Conservation (phyloP, 2,888 invertebrate genomes). For the Oxytorus armatus region DNA sequence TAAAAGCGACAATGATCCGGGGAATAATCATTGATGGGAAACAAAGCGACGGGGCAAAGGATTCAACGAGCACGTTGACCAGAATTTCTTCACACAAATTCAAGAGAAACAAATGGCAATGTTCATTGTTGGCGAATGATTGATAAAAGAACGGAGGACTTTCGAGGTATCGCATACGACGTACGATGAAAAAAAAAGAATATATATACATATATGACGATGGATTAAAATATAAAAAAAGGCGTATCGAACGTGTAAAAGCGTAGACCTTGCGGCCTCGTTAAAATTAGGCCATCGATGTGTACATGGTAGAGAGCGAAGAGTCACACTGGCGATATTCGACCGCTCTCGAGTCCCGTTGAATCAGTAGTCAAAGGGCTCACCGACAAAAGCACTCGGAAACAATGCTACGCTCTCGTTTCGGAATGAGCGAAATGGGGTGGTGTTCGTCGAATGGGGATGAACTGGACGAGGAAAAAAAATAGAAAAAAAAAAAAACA, state of each 20-base stretch:
- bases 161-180: too few species aligned
- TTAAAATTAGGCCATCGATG: too few species aligned
- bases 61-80: neutral
- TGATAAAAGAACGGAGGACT: slow-evolving; percentile 24
- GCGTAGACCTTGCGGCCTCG: too few species aligned
- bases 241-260: neutral
- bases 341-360: slow-evolving; percentile 41
- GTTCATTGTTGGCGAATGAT: slow-evolving; percentile 30
- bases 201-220: neutral
- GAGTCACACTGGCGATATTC: slow-evolving; percentile 46
- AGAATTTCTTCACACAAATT: slow-evolving; percentile 21
- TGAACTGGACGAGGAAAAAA: slow-evolving; percentile 15
- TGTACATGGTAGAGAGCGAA: slow-evolving; percentile 7
- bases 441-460: slow-evolving; percentile 49
- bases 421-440: slow-evolving; percentile 61
- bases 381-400: slow-evolving; percentile 70
- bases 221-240: slow-evolving; percentile 5
- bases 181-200: slow-evolving; percentile 18
- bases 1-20: neutral
- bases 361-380: slow-evolving; percentile 67
- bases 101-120: slow-evolving; percentile 28
- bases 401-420: slow-evolving; percentile 69
- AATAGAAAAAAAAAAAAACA: slow-evolving; percentile 19
- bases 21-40: neutral
- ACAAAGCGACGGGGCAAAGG: neutral